These are phyloP conservation scores for Embiotoca jacksoni DNA, from an alignment of 2,113 vertebrate genomes.

Conservation along the genomic window DNA sequence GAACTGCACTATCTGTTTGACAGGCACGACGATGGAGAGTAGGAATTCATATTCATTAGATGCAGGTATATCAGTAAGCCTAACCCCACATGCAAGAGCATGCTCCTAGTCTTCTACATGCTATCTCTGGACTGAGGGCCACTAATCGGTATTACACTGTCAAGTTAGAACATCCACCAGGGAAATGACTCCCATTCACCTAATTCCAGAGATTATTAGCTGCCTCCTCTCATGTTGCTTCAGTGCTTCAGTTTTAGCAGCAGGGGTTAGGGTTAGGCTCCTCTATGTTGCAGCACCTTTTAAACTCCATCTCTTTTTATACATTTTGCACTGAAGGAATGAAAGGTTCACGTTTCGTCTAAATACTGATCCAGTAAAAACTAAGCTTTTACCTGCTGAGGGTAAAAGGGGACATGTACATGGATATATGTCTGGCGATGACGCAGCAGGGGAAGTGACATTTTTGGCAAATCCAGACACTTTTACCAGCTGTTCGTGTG, in stretches of 20 bases:
- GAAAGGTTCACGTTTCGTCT: constrained; percentile 1
- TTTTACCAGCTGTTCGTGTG: constrained; percentile 21
- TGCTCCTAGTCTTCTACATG: constrained; percentile 4
- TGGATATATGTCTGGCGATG: constrained; percentile 33
- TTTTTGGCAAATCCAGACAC: constrained; percentile 38
- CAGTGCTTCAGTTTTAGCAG: constrained; percentile 37
- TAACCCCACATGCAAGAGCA: constrained; percentile 34
- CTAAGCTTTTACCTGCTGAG: constrained; percentile 3
- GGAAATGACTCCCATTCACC: constrained; percentile 49
- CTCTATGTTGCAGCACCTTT: constrained; percentile 33
- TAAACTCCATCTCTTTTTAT: constrained; percentile 22
- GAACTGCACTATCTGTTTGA: constrained; percentile 26
- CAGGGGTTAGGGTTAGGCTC: constrained; percentile 13
- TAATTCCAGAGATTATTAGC: constrained; percentile 61
- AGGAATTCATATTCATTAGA: constrained; percentile 32
- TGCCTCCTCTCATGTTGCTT: constrained; percentile 39
- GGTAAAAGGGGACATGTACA: not conserved
- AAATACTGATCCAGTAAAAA: constrained; percentile 16
- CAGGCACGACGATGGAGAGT: not conserved
- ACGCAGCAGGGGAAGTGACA: constrained; percentile 35
- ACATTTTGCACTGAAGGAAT: constrained; percentile 3
- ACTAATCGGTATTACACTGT: constrained; percentile 45
- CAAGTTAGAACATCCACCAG: constrained; percentile 40
- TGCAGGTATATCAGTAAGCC: constrained; percentile 35
- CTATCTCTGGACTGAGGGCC: constrained; percentile 13